Conservation (phyloP, 2,888 invertebrate species). For the Apotomis capreana region DNA sequence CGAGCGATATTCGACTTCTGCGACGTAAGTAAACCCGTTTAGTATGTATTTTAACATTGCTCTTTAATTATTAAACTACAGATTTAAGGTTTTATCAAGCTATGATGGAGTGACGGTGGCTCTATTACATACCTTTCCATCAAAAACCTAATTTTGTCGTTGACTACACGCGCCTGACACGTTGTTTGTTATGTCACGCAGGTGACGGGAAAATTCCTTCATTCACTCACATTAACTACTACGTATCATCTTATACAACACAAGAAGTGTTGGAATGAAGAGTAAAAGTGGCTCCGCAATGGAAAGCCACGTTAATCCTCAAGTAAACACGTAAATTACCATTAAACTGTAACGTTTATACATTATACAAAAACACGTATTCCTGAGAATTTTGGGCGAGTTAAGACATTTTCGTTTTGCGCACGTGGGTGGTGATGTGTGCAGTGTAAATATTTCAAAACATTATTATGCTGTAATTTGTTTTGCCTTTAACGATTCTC, state of each 20-base stretch:
- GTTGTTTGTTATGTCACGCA: not conserved
- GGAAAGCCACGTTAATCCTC: constrained; percentile 9
- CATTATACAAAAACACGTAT: not conserved
- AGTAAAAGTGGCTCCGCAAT: constrained; percentile 9
- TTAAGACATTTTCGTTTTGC: constrained; percentile 1
- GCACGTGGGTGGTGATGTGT: not conserved
- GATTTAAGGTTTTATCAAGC: too few relatives aligned
- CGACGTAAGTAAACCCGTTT: too few relatives aligned
- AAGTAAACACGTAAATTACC: constrained; percentile 20
- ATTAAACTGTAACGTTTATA: not conserved
- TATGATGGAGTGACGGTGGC: too few relatives aligned
- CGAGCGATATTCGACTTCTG: too few relatives aligned
- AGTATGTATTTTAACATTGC: too few relatives aligned
- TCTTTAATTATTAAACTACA: too few relatives aligned
- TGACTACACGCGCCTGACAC: not conserved
- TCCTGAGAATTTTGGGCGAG: not conserved
- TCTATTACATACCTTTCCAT: too few relatives aligned
- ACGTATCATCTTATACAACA: not conserved
- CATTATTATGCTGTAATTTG: constrained; percentile 6
- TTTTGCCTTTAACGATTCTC: not conserved
- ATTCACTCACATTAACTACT: not conserved
- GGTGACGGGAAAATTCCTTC: constrained; percentile 11
- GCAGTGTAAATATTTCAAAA: constrained; percentile 31
- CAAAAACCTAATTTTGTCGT: not conserved
- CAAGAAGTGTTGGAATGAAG: not conserved